Conservation (phyloP, 2,888 invertebrate species). For the Terebella lapidaria region DNA sequence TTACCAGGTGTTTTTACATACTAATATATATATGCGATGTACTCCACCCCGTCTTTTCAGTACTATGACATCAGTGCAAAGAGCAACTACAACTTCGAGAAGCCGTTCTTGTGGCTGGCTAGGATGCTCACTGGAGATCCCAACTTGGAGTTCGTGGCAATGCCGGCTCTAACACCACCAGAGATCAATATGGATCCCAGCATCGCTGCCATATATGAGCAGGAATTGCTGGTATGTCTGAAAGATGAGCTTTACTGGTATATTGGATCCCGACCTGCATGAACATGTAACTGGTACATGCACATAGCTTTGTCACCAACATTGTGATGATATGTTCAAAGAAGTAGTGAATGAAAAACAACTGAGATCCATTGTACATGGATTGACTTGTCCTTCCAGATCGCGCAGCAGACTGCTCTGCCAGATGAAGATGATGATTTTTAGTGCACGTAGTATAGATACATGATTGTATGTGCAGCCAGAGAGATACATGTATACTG, state of each 20-base stretch:
- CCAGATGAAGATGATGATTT: slow-evolving; percentile 27
- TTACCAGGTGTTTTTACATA: too few species aligned
- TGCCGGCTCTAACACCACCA: slow-evolving; percentile 96
- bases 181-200: slow-evolving; percentile 98
- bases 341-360: not conserved
- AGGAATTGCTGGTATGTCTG: slow-evolving; percentile 61
- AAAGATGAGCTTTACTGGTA: too few species aligned
- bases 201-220: slow-evolving; percentile 93
- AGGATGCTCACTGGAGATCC: slow-evolving; percentile 97
- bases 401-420: slow-evolving; percentile 25
- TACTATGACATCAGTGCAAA: slow-evolving; percentile 99
- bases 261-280: too few species aligned
- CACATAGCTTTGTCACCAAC: too few species aligned
- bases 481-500: too few species aligned
- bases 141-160: slow-evolving; percentile 96
- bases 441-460: too few species aligned
- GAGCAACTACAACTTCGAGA: slow-evolving; percentile 99
- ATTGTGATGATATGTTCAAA: too few species aligned
- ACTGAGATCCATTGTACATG: not conserved
- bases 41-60: slow-evolving; percentile 61
- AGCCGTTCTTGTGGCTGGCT: slow-evolving; percentile 98
- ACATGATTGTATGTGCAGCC: too few species aligned
- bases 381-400: slow-evolving; percentile 8
- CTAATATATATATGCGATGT: too few species aligned
- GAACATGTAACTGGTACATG: too few species aligned